These are phyloP conservation scores for Propithecus deckenii DNA, from an alignment of 2,797 vertebrate genomes.

Conservation along the genomic window DNA sequence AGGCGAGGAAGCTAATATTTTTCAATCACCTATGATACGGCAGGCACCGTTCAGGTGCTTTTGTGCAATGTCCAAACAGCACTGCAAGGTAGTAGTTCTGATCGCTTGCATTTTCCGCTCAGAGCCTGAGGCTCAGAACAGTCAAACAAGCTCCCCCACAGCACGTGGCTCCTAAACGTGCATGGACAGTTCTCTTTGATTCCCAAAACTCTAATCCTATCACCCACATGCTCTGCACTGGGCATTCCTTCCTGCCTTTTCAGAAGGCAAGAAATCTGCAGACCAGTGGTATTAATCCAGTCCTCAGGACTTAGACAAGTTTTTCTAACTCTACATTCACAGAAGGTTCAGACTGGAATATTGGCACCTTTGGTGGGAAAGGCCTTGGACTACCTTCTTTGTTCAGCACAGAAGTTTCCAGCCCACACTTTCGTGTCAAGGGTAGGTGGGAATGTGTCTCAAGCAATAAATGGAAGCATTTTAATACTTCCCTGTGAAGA, in stretches of 20 bases:
- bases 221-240: not conserved
- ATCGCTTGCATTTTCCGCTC: not conserved
- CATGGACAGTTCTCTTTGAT: not conserved
- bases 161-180: not conserved
- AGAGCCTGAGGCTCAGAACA: not conserved
- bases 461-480: not conserved
- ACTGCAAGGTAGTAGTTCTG: not conserved
- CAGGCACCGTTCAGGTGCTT: not conserved
- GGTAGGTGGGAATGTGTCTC: not conserved
- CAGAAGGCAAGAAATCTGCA: not conserved
- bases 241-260: not conserved
- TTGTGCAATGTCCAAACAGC: not conserved
- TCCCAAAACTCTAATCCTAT: not conserved
- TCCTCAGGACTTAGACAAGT: not conserved
- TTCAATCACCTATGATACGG: not conserved
- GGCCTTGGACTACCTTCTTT: not conserved
- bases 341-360: not conserved
- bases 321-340: not conserved
- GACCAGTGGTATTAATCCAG: not conserved
- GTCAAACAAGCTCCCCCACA: not conserved
- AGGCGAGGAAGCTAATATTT: not conserved
- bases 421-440: not conserved
- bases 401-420: not conserved
- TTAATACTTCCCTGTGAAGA: not conserved
- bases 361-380: not conserved